Conservation (phyloP, 2,888 invertebrate species). For the Pemphredon lugubris region DNA sequence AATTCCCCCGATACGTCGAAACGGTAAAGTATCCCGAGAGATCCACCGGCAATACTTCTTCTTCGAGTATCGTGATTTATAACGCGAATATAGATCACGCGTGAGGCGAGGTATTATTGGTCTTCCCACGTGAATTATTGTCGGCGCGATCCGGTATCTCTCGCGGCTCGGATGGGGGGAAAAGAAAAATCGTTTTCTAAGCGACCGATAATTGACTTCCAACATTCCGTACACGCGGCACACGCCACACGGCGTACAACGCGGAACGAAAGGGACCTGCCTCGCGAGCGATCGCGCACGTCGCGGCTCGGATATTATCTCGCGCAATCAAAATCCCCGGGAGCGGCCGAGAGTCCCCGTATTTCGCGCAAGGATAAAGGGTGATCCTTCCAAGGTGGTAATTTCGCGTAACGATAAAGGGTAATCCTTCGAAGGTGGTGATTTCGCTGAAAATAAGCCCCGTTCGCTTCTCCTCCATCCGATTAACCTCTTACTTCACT, state of each 20-base stretch:
- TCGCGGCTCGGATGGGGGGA: background rate
- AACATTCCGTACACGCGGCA: conserved; percentile 8
- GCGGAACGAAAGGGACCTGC: background rate
- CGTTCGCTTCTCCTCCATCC: background rate
- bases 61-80: conserved; percentile 12
- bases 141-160: conserved; percentile 7
- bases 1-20: background rate
- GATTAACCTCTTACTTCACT: background rate
- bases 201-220: conserved; percentile 29
- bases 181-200: conserved; percentile 39
- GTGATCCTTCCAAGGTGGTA: conserved; percentile 7
- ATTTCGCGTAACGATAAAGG: no score
- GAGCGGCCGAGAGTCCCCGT: no score
- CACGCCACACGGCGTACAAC: background rate
- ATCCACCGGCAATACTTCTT: background rate
- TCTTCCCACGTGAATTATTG: conserved; percentile 43
- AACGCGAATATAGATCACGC: conserved; percentile 12
- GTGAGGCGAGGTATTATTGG: conserved; percentile 35
- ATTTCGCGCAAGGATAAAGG: no score
- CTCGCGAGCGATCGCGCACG: background rate
- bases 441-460: conserved; percentile 13
- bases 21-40: background rate
- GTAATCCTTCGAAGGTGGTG: conserved; percentile 9
- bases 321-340: no score
- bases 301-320: no score